Conservation (phyloP, 2,888 invertebrate species). For the Sinopyrophorus schimmeli region DNA sequence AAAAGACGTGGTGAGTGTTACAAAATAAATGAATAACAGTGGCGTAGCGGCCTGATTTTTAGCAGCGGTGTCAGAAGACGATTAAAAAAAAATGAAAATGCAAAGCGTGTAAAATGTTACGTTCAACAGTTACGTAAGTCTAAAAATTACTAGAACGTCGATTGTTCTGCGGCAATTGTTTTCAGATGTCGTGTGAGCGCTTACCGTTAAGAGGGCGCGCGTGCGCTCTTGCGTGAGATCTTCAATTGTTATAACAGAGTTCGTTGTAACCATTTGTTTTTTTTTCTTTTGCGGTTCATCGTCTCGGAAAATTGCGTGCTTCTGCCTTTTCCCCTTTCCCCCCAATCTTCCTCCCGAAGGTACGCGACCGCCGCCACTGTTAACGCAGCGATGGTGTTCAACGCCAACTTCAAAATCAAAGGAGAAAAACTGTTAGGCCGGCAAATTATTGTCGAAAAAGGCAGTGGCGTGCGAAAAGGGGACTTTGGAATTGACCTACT, state of each 20-base stretch:
- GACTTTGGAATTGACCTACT: no score
- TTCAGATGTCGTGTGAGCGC: slow-evolving; percentile 16
- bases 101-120: slow-evolving; percentile 1
- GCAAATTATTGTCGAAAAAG: no score
- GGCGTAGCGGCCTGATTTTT: not conserved
- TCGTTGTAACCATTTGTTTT: slow-evolving; percentile 5
- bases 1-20: slow-evolving; percentile 22
- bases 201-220: slow-evolving; percentile 6
- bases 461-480: no score
- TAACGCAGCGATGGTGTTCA: no score
- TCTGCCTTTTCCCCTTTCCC: no score
- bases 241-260: slow-evolving; percentile 4
- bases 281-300: not conserved
- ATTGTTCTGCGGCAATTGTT: slow-evolving; percentile 17
- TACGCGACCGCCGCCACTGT: no score
- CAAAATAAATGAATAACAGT: no score
- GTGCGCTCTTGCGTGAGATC: slow-evolving; percentile 5
- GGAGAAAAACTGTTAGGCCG: no score
- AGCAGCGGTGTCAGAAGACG: not conserved
- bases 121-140: slow-evolving; percentile 15
- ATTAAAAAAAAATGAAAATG: not conserved
- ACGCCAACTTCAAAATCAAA: no score
- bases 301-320: not conserved
- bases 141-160: slow-evolving; percentile 19
- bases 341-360: no score